phyloP scores from a whole-genome alignment of 2,888 invertebrate genomes.

The Volucella zonaria region DNA sequence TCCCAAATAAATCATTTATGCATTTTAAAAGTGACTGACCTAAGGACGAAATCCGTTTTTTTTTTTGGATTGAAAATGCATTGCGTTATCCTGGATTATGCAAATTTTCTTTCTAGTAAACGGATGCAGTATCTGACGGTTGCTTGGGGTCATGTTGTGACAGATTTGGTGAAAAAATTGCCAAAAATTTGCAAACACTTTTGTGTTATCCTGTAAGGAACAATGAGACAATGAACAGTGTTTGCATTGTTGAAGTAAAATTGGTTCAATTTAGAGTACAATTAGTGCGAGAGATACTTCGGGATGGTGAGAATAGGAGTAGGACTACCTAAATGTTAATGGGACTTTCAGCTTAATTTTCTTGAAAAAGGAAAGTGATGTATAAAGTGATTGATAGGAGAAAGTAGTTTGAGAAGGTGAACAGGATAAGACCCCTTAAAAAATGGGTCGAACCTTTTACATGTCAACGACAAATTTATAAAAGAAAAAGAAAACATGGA shows the following conservation, averaged over 20 bases:
- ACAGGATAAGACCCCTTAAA: too few species aligned
- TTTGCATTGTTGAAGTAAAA: slow-evolving; percentile 18
- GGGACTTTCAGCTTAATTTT: neutral
- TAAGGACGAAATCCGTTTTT: slow-evolving; percentile 6
- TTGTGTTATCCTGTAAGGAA: slow-evolving; percentile 7
- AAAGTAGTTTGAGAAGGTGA: slow-evolving; percentile 1
- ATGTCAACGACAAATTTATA: too few species aligned
- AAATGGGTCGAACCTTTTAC: too few species aligned
- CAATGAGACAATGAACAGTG: neutral
- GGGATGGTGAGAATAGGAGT: slow-evolving; percentile 5
- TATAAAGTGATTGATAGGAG: slow-evolving; percentile 33
- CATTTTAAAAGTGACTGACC: slow-evolving; percentile 14
- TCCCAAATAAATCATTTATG: slow-evolving; percentile 47
- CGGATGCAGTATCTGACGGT: neutral
- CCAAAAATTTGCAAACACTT: slow-evolving; percentile 41
- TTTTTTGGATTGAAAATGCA: slow-evolving; percentile 35
- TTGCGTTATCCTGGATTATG: slow-evolving; percentile 56
- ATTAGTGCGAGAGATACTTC: slow-evolving; percentile 26
- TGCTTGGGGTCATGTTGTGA: slow-evolving; percentile 24
- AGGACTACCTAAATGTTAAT: slow-evolving; percentile 11
- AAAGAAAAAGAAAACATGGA: too few species aligned
- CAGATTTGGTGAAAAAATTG: slow-evolving; percentile 36
- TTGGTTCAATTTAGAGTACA: slow-evolving; percentile 5
- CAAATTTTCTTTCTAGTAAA: slow-evolving; percentile 48
- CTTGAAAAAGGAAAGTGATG: neutral